A percentile compares a stretch with the other conserved stretches of the same genome.
phyloP scores from a whole-genome alignment of 2,888 invertebrate species.

The Drosophila mettleri region DNA sequence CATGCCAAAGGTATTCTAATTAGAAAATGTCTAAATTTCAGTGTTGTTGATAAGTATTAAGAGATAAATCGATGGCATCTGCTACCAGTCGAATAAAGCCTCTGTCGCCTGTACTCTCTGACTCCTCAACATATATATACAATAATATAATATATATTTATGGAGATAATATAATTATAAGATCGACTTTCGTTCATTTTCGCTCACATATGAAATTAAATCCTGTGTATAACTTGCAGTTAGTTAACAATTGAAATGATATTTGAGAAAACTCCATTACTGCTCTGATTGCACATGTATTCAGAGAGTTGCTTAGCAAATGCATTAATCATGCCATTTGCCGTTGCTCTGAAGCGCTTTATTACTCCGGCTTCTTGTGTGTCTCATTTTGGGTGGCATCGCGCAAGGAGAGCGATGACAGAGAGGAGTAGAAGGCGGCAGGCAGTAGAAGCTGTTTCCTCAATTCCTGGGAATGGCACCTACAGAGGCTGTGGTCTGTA shows the following conservation, averaged over 20 bases:
- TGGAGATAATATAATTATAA: no score
- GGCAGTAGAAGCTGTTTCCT: constrained; percentile 25
- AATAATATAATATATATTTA: no score
- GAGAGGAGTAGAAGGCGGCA: not conserved
- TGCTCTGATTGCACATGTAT: constrained; percentile 14
- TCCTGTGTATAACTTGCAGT: no score
- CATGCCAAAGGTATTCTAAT: not conserved
- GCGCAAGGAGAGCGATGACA: not conserved
- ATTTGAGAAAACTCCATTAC: constrained; percentile 5
- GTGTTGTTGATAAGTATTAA: not conserved
- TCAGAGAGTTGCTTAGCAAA: not conserved
- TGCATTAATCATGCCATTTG: constrained; percentile 21
- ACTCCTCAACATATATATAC: no score
- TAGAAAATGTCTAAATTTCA: not conserved
- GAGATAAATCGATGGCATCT: not conserved
- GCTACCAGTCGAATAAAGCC: no score
- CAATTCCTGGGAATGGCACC: constrained; percentile 67
- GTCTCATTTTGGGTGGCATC: constrained; percentile 49
- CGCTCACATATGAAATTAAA: no score
- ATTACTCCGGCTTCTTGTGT: constrained; percentile 19
- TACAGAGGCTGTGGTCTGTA: constrained; percentile 34
- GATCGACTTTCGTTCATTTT: no score
- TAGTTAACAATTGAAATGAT: not conserved
- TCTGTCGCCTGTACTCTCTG: no score
- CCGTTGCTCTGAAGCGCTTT: no score